phyloP scores from a whole-genome alignment of 2,113 vertebrate species.

The Eptesicus fuscus region DNA sequence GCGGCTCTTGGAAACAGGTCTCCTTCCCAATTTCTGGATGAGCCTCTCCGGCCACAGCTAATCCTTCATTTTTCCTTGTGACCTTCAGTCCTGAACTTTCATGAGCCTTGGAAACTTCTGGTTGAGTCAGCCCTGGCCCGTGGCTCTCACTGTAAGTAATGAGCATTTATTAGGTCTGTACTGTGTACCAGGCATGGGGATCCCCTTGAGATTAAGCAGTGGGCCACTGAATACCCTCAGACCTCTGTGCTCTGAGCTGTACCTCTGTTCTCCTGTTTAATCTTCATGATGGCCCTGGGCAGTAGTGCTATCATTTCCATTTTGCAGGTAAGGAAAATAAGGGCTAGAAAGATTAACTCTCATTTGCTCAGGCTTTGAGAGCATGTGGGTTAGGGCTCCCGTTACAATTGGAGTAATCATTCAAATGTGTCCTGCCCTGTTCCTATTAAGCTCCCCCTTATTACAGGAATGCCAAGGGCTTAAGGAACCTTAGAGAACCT shows the following conservation, averaged over 20 bases:
- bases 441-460: neutral
- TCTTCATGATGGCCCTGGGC: neutral
- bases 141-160: neutral
- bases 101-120: neutral
- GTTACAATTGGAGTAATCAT: neutral
- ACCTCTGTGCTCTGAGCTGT: neutral
- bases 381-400: neutral
- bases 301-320: neutral
- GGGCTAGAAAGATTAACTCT: neutral
- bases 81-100: neutral
- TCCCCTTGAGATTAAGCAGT: neutral
- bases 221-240: neutral
- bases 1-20: neutral
- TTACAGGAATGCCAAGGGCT: neutral
- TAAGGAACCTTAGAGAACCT: neutral
- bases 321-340: conserved; percentile 3
- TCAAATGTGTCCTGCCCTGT: neutral
- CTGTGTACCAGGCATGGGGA: neutral
- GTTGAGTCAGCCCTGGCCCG: neutral
- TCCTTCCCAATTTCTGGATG: neutral
- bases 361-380: neutral
- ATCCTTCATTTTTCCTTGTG: neutral
- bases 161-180: neutral
- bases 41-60: neutral
- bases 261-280: neutral